Base-by-base conservation (phyloP, 1,140 invertebrate genomes). In the Pseudomyrmex gracilis region DNA sequence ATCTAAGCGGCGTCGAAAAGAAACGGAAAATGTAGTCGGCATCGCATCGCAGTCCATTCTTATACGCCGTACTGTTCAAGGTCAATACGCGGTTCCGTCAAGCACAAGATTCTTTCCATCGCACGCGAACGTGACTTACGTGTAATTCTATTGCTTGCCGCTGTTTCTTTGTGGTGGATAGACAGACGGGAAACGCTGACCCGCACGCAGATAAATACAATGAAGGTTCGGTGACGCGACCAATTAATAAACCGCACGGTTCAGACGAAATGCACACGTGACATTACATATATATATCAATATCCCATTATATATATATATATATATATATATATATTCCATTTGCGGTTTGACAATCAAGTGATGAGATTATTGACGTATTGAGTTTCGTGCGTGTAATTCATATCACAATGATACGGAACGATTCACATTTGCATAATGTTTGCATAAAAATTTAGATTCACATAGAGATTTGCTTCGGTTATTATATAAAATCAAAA, bases 101-200 rank as follows among this genome's bases (percentile, higher is more conserved):
- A 34, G 34, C 34, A 5, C 34, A 34, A 34, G 34, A 34, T 34
- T 34, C 34, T 15, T 8, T 47, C 20, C 4, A 2, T 8, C 1
- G 34, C 76, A 70, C n/a, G 43, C n/a, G 22, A 70, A 60, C 22
- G 43, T 17, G 53, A 49, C 47, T 53, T 22, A 63, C 47, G 49
- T 20, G n/a, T 78, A 45, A 80, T 71, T 80, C 71, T 49, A 60
- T 80, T 60, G 43, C 34, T 34, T 34, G 34, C 34, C 34, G 34
- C 5, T 34, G 34, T 8, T 55, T 57, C 3, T 22, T 47, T 5
- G 1, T 10, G 13, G 9, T 17, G 10, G n/a, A 8, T 24, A 58
- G 58, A 58, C n/a, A 47, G 4, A 22, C 24, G 1, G 1, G 15
- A 0, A n/a, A 61, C 13, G 12, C 12, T 2, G 1, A 4, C 34